These are phyloP conservation scores for Agapetus fuscipes DNA, from an alignment of 2,888 invertebrate genomes.

Conservation along the genomic window DNA sequence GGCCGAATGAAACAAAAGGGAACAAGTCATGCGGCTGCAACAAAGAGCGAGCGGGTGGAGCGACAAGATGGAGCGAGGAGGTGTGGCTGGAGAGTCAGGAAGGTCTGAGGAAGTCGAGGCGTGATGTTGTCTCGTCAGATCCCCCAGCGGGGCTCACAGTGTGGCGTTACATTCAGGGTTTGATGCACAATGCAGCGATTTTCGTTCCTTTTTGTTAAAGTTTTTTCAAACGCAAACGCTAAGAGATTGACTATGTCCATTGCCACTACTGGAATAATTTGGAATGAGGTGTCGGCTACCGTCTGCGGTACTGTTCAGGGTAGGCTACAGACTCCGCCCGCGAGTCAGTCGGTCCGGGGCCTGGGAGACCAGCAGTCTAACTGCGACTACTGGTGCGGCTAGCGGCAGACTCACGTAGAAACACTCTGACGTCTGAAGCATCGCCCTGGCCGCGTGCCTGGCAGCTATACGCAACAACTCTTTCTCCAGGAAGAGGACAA, in stretches of 20 bases:
- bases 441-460: no score
- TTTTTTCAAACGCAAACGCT: constrained; percentile 14
- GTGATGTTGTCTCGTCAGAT: constrained; percentile 15
- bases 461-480: no score
- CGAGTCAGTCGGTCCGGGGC: constrained; percentile 26
- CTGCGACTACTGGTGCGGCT: background rate
- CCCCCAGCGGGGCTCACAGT: background rate
- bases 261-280: constrained; percentile 10
- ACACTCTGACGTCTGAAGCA: no score
- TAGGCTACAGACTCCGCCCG: constrained; percentile 9
- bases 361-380: constrained; percentile 36
- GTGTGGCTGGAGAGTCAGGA: background rate
- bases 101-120: constrained; percentile 15
- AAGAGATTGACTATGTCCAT: constrained; percentile 10
- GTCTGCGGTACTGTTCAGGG: constrained; percentile 15
- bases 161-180: constrained; percentile 14
- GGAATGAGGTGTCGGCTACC: constrained; percentile 2
- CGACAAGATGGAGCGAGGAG: constrained; percentile 3
- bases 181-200: constrained; percentile 40
- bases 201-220: constrained; percentile 27
- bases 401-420: constrained; percentile 1
- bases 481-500: no score
- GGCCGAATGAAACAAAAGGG: constrained; percentile 8
- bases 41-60: constrained; percentile 9
- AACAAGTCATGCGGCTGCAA: constrained; percentile 10